These are phyloP conservation scores for Microtus ochrogaster DNA, from an alignment of 2,113 vertebrate genomes.

Conservation along the genomic window DNA sequence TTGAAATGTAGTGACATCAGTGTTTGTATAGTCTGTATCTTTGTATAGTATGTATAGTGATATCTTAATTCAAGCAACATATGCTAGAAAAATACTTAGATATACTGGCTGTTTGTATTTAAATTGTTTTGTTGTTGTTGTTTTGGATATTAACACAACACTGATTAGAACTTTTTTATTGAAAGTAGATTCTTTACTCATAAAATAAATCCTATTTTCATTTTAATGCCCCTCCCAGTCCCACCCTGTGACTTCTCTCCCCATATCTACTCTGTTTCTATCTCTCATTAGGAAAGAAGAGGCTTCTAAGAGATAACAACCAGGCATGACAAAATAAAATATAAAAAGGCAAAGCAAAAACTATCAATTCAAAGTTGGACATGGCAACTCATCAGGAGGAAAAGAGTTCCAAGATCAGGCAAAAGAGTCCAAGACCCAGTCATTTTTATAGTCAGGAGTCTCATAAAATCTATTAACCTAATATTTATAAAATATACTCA, in stretches of 20 bases:
- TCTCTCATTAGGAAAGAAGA: background rate
- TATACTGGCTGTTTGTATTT: background rate
- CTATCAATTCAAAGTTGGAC: background rate
- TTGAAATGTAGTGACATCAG: background rate
- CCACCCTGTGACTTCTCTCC: fast-evolving
- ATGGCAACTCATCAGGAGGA: background rate
- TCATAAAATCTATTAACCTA: background rate
- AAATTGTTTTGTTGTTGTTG: background rate
- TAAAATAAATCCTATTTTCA: background rate
- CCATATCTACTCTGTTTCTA: background rate
- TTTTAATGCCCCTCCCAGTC: background rate
- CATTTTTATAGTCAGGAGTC: background rate
- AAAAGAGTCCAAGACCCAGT: background rate
- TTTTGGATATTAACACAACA: background rate
- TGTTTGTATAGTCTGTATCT: background rate
- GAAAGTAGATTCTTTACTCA: background rate
- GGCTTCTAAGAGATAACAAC: background rate
- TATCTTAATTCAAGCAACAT: background rate
- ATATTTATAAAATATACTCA: background rate
- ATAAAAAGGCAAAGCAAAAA: background rate
- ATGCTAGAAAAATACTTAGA: background rate
- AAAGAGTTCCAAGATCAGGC: background rate
- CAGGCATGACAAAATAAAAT: background rate
- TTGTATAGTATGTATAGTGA: too few species aligned
- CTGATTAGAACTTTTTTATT: background rate